phyloP scores from a whole-genome alignment of 2,797 vertebrate species.

The Otus scops region DNA sequence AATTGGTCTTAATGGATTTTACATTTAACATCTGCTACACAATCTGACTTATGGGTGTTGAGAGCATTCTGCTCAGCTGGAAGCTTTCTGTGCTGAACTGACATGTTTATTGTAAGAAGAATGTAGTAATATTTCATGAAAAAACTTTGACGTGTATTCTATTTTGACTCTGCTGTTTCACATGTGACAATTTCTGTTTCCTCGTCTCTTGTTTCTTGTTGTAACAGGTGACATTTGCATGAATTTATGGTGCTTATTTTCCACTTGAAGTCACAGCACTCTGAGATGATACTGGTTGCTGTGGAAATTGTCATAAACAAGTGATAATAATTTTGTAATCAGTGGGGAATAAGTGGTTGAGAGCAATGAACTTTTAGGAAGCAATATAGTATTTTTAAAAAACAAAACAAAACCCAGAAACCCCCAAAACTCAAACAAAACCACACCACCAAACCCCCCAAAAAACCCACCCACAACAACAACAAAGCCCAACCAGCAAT shows the following conservation, averaged over 20 bases:
- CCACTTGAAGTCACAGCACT: neutral
- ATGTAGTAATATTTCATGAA: neutral
- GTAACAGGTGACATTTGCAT: neutral
- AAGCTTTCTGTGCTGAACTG: slow-evolving; percentile 15
- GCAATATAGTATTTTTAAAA: neutral
- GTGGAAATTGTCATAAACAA: slow-evolving; percentile 11
- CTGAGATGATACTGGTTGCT: neutral
- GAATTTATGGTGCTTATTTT: slow-evolving; percentile 31
- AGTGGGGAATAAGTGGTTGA: neutral
- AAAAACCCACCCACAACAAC: neutral
- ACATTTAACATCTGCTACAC: slow-evolving; percentile 38
- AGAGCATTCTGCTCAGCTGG: slow-evolving; percentile 2
- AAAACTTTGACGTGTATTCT: neutral
- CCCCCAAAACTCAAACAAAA: neutral
- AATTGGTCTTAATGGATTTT: slow-evolving; percentile 62
- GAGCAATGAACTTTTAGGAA: slow-evolving; percentile 1
- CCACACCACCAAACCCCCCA: accelerated
- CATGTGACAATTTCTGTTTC: neutral
- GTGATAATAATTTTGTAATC: slow-evolving; percentile 4
- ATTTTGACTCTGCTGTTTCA: neutral
- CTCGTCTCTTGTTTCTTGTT: neutral
- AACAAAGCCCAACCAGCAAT: neutral
- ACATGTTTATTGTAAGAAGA: neutral
- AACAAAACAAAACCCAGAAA: neutral
- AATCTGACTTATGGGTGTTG: slow-evolving; percentile 29